A percentile compares a stretch with the other conserved stretches of the same genome.
phyloP scores from a whole-genome alignment of 2,888 invertebrate genomes.

The Idaea straminata region DNA sequence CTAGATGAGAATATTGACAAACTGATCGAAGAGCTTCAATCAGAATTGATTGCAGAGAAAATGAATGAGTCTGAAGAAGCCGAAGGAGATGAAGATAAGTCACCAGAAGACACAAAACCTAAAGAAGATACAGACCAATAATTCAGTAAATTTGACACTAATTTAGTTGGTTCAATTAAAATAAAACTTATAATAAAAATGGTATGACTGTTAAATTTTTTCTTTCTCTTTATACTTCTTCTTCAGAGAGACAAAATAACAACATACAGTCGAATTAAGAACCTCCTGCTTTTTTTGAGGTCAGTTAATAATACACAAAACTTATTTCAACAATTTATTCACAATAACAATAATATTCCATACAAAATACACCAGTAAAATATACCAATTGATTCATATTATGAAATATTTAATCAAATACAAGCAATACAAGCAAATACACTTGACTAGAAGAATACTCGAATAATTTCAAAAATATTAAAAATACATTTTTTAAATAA shows the following conservation, averaged over 20 bases:
- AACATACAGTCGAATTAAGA: too few relatives aligned
- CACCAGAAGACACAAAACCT: neutral
- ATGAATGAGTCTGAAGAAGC: neutral
- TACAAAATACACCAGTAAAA: slow-evolving; percentile 71
- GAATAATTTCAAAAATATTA: slow-evolving; percentile 14
- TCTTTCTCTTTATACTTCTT: too few relatives aligned
- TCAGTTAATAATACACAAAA: slow-evolving; percentile 21
- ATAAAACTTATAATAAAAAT: neutral
- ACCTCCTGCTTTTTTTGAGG: neutral
- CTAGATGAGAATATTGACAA: neutral
- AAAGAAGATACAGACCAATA: neutral
- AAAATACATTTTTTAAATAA: too few relatives aligned
- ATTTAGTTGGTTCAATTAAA: neutral
- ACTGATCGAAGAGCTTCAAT: neutral
- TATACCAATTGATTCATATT: slow-evolving; percentile 42
- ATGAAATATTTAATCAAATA: slow-evolving; percentile 36
- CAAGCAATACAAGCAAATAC: slow-evolving; percentile 39
- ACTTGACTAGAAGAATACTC: slow-evolving; percentile 52
- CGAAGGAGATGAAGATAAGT: slow-evolving; percentile 3
- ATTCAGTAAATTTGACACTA: neutral
- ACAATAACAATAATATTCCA: slow-evolving; percentile 68
- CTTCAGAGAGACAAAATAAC: too few relatives aligned
- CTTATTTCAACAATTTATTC: slow-evolving; percentile 63
- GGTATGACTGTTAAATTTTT: neutral
- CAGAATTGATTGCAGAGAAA: slow-evolving; percentile 3